Percentiles rank a stretch among this genome's conserved stretches.
These are phyloP conservation scores for Rhynchonycteris naso DNA, from an alignment of 2,797 vertebrate genomes.

Conservation along the genomic window DNA sequence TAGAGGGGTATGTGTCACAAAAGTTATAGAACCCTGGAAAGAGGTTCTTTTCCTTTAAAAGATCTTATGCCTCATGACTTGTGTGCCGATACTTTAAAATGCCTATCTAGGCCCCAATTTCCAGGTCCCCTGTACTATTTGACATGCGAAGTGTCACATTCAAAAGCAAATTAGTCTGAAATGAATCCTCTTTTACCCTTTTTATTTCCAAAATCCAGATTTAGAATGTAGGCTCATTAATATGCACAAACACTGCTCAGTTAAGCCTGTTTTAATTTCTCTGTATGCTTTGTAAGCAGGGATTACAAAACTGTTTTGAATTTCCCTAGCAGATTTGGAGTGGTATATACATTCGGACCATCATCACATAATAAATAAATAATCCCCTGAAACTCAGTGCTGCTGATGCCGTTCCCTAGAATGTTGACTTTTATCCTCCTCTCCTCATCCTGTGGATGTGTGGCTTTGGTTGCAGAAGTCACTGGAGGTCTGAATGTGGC, in stretches of 20 bases:
- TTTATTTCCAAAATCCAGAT: slow-evolving; percentile 84
- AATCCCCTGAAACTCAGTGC: slow-evolving; percentile 71
- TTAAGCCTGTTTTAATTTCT: slow-evolving; percentile 89
- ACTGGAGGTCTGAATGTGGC: slow-evolving; percentile 43
- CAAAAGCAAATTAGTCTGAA: slow-evolving; percentile 86
- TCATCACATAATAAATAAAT: slow-evolving; percentile 83
- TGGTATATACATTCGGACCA: slow-evolving; percentile 82
- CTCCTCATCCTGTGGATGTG: not conserved
- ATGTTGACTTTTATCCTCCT: slow-evolving; percentile 75
- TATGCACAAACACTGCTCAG: slow-evolving; percentile 86
- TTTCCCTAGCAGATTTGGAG: slow-evolving; percentile 83
- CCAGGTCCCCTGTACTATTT: slow-evolving; percentile 71
- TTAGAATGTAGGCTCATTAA: slow-evolving; percentile 86
- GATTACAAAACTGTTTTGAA: slow-evolving; percentile 87
- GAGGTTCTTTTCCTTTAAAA: slow-evolving; percentile 42
- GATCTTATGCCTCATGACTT: not conserved
- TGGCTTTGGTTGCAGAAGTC: slow-evolving; percentile 50
- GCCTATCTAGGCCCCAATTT: slow-evolving; percentile 63
- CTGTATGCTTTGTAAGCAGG: slow-evolving; percentile 86
- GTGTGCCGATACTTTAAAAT: slow-evolving; percentile 70
- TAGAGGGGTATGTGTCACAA: fast-evolving
- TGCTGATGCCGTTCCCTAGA: slow-evolving; percentile 58
- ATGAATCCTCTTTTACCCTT: slow-evolving; percentile 85
- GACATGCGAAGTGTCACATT: slow-evolving; percentile 82
- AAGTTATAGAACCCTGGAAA: not conserved